Evolutionary conservation across 1,140 invertebrate genomes (phyloP).

Genomic region (Metaphire vulgaris): DNA sequence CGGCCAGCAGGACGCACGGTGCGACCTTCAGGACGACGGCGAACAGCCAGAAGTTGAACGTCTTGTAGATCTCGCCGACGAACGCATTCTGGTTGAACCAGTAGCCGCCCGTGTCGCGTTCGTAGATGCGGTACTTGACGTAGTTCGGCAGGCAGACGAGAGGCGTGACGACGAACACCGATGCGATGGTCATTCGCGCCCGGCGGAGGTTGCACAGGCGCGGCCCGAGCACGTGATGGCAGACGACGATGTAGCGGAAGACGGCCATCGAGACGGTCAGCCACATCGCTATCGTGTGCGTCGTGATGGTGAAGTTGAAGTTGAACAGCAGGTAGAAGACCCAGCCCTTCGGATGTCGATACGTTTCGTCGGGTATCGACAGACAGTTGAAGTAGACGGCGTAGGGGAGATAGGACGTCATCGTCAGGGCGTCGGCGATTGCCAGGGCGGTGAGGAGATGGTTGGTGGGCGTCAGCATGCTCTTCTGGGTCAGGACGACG

Average conservation of each 20-base stretch:
- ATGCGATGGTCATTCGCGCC: slow-evolving; percentile 5
- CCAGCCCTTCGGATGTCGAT: slow-evolving; percentile 13
- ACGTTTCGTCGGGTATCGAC: slow-evolving; percentile 17
- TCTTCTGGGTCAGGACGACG: slow-evolving; percentile 74
- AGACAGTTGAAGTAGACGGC: slow-evolving; percentile 59
- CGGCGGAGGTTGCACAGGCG: not conserved
- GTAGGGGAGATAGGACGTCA: slow-evolving; percentile 79
- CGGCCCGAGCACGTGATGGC: slow-evolving; percentile 10
- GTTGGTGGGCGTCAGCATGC: slow-evolving; percentile 77
- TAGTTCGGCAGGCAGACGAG: not conserved
- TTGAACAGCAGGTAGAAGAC: slow-evolving; percentile 49
- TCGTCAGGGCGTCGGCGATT: slow-evolving; percentile 74
- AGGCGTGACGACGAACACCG: slow-evolving; percentile 3
- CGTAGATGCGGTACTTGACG: slow-evolving; percentile 2
- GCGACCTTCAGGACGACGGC: slow-evolving; percentile 45
- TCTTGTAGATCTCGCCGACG: not conserved
- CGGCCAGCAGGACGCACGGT: slow-evolving; percentile 52
- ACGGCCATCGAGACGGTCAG: slow-evolving; percentile 83
- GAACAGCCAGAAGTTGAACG: slow-evolving; percentile 31
- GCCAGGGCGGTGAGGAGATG: slow-evolving; percentile 74
- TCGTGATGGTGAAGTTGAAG: slow-evolving; percentile 65
- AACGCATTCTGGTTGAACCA: slow-evolving; percentile 5
- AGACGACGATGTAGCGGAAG: slow-evolving; percentile 55
- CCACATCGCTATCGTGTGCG: slow-evolving; percentile 89
- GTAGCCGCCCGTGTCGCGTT: not conserved